phyloP scores from a whole-genome alignment of 23 tunicate species.

The Phallusia fumigata region DNA sequence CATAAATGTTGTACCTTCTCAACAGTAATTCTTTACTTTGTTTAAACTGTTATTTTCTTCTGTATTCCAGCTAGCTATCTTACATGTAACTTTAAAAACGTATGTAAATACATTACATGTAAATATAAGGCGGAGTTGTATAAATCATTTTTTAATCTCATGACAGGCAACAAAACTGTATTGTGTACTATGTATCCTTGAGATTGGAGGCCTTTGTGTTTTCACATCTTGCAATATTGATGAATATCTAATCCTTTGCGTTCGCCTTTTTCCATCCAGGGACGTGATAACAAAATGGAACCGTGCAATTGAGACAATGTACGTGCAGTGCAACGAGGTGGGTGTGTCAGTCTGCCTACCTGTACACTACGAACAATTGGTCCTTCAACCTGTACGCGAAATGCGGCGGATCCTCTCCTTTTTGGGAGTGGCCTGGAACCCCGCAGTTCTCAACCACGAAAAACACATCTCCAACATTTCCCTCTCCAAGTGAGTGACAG shows the following conservation, averaged over 20 bases:
- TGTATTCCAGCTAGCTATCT: too few relatives aligned
- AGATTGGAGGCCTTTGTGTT: too few relatives aligned
- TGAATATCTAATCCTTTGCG: not conserved
- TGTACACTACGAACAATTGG: conserved; percentile 91
- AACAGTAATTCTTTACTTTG: too few relatives aligned
- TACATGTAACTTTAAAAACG: too few relatives aligned
- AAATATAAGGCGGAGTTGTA: too few relatives aligned
- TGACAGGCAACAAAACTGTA: too few relatives aligned
- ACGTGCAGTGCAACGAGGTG: conserved; percentile 68
- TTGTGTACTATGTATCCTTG: too few relatives aligned
- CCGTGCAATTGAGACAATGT: conserved; percentile 84
- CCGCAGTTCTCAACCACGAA: conserved; percentile 81
- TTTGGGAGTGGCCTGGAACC: conserved; percentile 73
- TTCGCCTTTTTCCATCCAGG: conserved; percentile 14
- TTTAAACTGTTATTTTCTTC: too few relatives aligned
- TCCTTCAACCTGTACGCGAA: conserved; percentile 78
- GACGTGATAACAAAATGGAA: conserved; percentile 87
- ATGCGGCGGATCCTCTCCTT: conserved; percentile 64
- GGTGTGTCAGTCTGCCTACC: conserved; percentile 70
- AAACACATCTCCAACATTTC: conserved; percentile 84
- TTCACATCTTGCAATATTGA: not conserved
- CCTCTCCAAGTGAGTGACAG: conserved; percentile 59
- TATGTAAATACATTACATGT: too few relatives aligned
- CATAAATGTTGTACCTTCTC: too few relatives aligned
- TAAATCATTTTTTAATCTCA: too few relatives aligned